These are phyloP conservation scores for Cenopis cana DNA, from an alignment of 2,888 invertebrate genomes.

Conservation along the genomic window DNA sequence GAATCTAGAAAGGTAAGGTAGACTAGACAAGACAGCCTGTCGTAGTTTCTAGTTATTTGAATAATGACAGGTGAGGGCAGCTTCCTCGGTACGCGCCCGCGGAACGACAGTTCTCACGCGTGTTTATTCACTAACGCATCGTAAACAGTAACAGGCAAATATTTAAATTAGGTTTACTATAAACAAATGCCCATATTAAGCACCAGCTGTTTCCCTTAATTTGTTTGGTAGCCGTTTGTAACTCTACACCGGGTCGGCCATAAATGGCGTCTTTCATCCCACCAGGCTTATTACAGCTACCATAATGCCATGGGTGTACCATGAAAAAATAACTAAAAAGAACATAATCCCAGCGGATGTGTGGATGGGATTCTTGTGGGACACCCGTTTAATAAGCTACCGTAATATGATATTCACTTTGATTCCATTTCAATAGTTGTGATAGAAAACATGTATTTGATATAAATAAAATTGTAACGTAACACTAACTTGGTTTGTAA, in stretches of 20 bases:
- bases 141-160: conserved; percentile 59
- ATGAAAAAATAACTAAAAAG: conserved; percentile 49
- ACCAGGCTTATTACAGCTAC: conserved; percentile 66
- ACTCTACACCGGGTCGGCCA: conserved; percentile 70
- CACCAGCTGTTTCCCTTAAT: conserved; percentile 55
- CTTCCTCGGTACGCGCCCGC: conserved; percentile 14
- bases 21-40: conserved; percentile 11
- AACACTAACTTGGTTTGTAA: conserved; percentile 4
- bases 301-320: conserved; percentile 61
- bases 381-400: conserved; percentile 67
- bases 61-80: conserved; percentile 19
- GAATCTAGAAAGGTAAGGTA: conserved; percentile 2
- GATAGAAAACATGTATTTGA: conserved; percentile 46
- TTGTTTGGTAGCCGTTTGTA: conserved; percentile 61
- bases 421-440: conserved; percentile 51
- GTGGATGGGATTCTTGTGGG: conserved; percentile 59
- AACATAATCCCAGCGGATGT: conserved; percentile 63
- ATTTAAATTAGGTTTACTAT: conserved; percentile 68
- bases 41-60: conserved; percentile 28
- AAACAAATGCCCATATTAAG: conserved; percentile 60
- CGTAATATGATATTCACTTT: conserved; percentile 68
- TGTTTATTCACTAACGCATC: conserved; percentile 56
- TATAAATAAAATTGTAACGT: conserved; percentile 44
- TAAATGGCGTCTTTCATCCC: conserved; percentile 79
- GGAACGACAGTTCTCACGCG: conserved; percentile 54